phyloP scores from a whole-genome alignment of 2,113 vertebrate genomes.

The Macrotus californicus region DNA sequence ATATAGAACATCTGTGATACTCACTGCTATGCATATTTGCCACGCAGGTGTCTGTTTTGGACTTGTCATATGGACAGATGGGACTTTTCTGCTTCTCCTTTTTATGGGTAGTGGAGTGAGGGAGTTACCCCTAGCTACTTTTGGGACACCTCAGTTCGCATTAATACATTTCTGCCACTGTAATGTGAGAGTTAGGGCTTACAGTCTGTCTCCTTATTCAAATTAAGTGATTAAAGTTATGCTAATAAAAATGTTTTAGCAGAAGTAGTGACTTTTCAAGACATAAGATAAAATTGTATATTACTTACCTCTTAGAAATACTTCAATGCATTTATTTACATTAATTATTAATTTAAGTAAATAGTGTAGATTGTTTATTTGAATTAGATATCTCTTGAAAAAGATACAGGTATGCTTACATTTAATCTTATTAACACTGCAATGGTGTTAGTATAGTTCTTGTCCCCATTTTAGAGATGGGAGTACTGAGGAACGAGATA shows the following conservation, averaged over 20 bases:
- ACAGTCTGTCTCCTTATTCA: background rate
- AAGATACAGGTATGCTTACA: background rate
- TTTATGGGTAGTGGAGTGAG: conserved; percentile 7
- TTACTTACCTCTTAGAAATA: background rate
- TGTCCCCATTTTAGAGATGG: background rate
- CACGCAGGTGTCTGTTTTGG: conserved; percentile 65
- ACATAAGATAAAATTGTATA: background rate
- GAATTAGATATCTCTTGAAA: background rate
- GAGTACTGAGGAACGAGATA: background rate
- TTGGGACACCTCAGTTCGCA: background rate
- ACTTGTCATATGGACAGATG: conserved; percentile 68
- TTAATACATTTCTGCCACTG: background rate
- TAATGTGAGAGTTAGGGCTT: background rate
- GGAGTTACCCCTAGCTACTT: background rate
- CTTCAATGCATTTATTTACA: background rate
- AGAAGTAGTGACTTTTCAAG: background rate
- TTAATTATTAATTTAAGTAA: background rate
- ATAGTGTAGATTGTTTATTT: background rate
- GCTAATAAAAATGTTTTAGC: background rate
- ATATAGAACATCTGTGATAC: conserved; percentile 55
- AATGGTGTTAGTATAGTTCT: background rate
- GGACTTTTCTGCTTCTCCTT: conserved; percentile 54
- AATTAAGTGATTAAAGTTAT: background rate
- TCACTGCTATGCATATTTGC: conserved; percentile 33
- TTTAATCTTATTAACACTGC: background rate